These are phyloP conservation scores for Danaus plexippus DNA, from an alignment of 1,140 invertebrate species.

Conservation along the genomic window DNA sequence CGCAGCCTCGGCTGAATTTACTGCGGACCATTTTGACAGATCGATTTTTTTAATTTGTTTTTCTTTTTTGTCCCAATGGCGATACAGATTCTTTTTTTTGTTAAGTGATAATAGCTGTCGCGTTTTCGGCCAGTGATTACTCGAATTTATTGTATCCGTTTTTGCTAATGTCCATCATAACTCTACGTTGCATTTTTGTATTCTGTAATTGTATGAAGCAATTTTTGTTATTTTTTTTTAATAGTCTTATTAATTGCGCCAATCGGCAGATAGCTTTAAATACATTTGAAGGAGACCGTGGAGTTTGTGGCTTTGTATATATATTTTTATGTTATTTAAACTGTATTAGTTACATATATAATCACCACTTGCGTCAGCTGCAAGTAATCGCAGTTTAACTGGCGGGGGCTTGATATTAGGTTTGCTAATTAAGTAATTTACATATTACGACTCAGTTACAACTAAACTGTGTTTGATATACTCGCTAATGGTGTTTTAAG, in stretches of 20 bases:
- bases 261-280: too few relatives aligned
- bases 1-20: conserved; percentile 50
- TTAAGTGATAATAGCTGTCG: conserved; percentile 47
- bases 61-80: conserved; percentile 33
- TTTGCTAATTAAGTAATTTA: conserved; percentile 29
- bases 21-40: conserved; percentile 66
- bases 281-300: too few relatives aligned
- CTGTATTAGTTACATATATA: too few relatives aligned
- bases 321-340: too few relatives aligned
- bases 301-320: too few relatives aligned
- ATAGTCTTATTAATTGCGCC: conserved; percentile 6
- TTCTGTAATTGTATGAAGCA: conserved; percentile 31
- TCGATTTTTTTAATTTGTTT: conserved; percentile 63
- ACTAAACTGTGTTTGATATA: conserved; percentile 20
- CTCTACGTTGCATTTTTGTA: conserved; percentile 28
- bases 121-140: conserved; percentile 52
- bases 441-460: conserved; percentile 22
- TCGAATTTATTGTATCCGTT: conserved; percentile 43
- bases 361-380: conserved; percentile 29
- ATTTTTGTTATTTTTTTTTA: conserved; percentile 15
- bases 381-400: conserved; percentile 31
- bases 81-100: conserved; percentile 35
- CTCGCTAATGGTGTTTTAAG: conserved; percentile 8
- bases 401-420: conserved; percentile 25
- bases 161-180: conserved; percentile 57